These are phyloP conservation scores for Hiodon tergisus DNA, from an alignment of 2,113 vertebrate species.

Conservation along the genomic window DNA sequence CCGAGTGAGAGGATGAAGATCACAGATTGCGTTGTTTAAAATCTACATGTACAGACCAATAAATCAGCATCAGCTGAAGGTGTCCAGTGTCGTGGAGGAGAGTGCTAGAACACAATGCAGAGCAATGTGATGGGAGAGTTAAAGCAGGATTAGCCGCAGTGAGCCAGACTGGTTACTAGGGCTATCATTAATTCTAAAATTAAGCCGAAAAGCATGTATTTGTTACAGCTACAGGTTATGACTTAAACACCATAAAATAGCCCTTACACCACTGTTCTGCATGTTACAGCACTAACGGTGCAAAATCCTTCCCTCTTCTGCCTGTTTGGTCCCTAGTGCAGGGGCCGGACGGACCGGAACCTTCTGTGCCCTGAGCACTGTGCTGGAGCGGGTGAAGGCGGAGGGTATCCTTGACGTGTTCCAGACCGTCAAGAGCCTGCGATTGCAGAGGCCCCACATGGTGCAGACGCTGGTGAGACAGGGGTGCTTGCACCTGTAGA, in stretches of 20 bases:
- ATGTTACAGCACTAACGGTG: background rate
- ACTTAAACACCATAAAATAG: background rate
- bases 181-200: no score
- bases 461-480: slow-evolving; percentile 96
- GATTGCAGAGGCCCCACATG: slow-evolving; percentile 98
- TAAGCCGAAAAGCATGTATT: no score
- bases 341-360: slow-evolving; percentile 95
- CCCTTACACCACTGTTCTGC: background rate
- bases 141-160: no score
- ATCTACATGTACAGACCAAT: no score
- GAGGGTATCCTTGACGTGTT: slow-evolving; percentile 98
- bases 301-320: background rate
- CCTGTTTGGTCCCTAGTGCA: slow-evolving; percentile 65
- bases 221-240: background rate
- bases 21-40: no score
- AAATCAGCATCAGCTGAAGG: no score
- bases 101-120: no score
- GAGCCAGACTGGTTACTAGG: no score
- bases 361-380: slow-evolving; percentile 94
- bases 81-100: background rate
- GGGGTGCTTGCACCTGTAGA: no score
- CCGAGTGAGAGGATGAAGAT: no score
- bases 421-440: slow-evolving; percentile 96
- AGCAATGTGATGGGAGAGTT: no score
- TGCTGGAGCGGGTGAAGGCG: slow-evolving; percentile 94